Conservation (phyloP, 1,140 invertebrate genomes). For the Eupristina koningsbergeri region DNA sequence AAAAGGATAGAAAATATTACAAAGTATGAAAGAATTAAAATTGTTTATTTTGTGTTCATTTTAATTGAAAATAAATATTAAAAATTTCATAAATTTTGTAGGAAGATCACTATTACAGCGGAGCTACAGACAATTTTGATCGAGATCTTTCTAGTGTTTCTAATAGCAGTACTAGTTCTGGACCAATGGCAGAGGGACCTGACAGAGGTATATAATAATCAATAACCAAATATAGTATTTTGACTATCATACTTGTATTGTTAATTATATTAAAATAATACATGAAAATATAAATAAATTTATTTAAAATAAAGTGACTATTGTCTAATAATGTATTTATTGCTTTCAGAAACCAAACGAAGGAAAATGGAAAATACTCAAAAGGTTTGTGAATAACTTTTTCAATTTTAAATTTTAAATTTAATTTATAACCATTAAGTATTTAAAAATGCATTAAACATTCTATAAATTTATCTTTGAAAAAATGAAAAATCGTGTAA, state of each 20-base stretch:
- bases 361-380: constrained; percentile 84
- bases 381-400: constrained; percentile 80
- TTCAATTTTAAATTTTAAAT: not conserved
- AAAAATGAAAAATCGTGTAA: not conserved
- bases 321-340: not conserved
- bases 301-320: not conserved
- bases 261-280: no score
- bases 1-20: constrained; percentile 72
- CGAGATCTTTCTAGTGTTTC: constrained; percentile 74
- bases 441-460: not conserved
- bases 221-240: not conserved
- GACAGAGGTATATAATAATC: constrained; percentile 70
- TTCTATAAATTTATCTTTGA: not conserved
- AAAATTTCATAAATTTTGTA: constrained; percentile 54
- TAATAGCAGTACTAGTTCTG: constrained; percentile 73
- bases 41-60: not conserved
- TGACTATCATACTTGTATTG: no score
- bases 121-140: constrained; percentile 69
- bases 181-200: constrained; percentile 70
- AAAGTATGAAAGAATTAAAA: constrained; percentile 61
- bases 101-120: constrained; percentile 74
- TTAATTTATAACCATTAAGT: not conserved
- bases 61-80: not conserved
- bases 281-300: no score
- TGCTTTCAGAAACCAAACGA: constrained; percentile 81